phyloP scores from a whole-genome alignment of 2,888 invertebrate genomes.

The Morpho deidamia region DNA sequence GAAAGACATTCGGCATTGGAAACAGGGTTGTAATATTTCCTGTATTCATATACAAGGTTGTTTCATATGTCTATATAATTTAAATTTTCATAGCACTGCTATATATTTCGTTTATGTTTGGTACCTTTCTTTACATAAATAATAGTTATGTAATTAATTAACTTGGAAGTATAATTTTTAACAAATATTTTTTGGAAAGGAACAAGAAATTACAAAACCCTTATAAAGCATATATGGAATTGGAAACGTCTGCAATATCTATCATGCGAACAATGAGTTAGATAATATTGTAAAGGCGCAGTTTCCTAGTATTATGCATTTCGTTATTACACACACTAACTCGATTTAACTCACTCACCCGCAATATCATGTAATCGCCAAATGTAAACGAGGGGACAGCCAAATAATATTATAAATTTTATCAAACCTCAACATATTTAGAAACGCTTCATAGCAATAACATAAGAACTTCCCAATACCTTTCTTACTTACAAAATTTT shows the following conservation, averaged over 20 bases:
- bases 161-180: too few relatives aligned
- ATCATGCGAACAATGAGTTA: constrained; percentile 34
- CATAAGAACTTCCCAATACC: background rate
- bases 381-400: background rate
- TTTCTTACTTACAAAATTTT: background rate
- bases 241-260: background rate
- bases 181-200: too few relatives aligned
- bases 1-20: constrained; percentile 15
- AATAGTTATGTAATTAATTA: too few relatives aligned
- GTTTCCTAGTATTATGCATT: constrained; percentile 61
- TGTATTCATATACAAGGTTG: constrained; percentile 24
- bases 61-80: background rate
- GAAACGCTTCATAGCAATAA: background rate
- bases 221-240: too few relatives aligned
- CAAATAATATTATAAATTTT: too few relatives aligned
- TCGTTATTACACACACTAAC: constrained; percentile 33
- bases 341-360: constrained; percentile 14
- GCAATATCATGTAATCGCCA: background rate
- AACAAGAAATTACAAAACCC: too few relatives aligned
- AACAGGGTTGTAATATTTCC: constrained; percentile 22
- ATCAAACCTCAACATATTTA: too few relatives aligned
- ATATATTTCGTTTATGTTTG: too few relatives aligned
- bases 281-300: constrained; percentile 51
- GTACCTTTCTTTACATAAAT: too few relatives aligned
- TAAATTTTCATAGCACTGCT: too few relatives aligned